Conservation (phyloP, 1,140 invertebrate genomes). For the Anoplophora glabripennis region DNA sequence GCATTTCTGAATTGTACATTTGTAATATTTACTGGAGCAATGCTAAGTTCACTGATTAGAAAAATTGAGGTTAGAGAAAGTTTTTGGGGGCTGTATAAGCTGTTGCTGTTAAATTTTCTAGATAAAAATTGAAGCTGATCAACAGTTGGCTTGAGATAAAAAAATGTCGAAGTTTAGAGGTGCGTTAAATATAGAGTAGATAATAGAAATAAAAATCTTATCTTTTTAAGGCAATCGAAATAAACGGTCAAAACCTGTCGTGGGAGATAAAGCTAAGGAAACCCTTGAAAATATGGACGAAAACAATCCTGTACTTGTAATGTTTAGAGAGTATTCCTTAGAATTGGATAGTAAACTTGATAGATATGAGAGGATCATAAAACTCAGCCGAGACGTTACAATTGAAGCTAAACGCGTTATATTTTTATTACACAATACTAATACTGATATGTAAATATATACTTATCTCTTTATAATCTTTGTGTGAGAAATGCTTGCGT, state of each 20-base stretch:
- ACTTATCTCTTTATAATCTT: background rate
- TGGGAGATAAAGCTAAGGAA: constrained; percentile 40
- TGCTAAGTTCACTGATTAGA: too few relatives aligned
- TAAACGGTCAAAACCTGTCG: constrained; percentile 23
- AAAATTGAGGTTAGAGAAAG: too few relatives aligned
- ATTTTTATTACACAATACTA: constrained; percentile 76
- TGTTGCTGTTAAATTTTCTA: too few relatives aligned
- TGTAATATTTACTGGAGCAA: too few relatives aligned
- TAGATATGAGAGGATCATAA: constrained; percentile 79
- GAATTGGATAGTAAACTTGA: constrained; percentile 81
- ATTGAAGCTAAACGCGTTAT: constrained; percentile 90
- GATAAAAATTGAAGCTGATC: too few relatives aligned
- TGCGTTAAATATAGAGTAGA: background rate
- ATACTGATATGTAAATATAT: constrained; percentile 44
- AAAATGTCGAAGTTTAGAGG: background rate
- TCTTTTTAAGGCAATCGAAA: too few relatives aligned
- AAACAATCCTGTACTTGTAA: constrained; percentile 61
- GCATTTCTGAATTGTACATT: too few relatives aligned
- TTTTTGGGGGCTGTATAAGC: too few relatives aligned
- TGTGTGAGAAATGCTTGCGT: background rate
- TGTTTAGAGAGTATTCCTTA: constrained; percentile 65
- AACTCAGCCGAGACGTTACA: constrained; percentile 83
- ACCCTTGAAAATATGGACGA: constrained; percentile 47
- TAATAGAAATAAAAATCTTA: too few relatives aligned
- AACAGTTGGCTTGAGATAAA: too few relatives aligned